Evolutionary conservation across 2,797 vertebrate genomes (phyloP).

Genomic region (Setipinna tenuifilis): DNA sequence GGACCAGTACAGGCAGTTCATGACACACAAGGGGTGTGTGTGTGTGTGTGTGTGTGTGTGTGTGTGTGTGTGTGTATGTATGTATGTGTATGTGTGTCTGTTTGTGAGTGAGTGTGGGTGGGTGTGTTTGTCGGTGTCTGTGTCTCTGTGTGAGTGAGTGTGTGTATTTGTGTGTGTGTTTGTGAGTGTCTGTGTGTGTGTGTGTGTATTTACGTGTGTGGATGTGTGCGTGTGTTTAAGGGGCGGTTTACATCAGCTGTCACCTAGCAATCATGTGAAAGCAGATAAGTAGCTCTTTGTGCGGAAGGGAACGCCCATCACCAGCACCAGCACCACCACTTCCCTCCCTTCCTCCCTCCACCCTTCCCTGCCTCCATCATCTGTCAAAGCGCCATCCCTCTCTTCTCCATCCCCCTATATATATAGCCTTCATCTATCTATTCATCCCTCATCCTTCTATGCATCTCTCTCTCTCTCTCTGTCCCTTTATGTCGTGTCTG

Average conservation of each 20-base stretch:
- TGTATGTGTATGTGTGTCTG: neutral
- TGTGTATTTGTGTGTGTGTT: neutral
- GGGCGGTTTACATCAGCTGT: constrained; percentile 13
- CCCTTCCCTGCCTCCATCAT: neutral
- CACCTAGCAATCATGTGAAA: constrained; percentile 2
- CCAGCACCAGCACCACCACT: neutral
- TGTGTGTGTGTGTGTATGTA: neutral
- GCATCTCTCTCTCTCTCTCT: neutral
- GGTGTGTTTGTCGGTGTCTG: neutral
- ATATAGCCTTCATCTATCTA: neutral
- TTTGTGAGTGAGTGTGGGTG: neutral
- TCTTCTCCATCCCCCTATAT: neutral
- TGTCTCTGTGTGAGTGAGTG: neutral
- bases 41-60: neutral
- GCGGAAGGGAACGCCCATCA: neutral
- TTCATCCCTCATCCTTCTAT: neutral
- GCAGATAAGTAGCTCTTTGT: neutral
- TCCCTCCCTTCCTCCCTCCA: neutral
- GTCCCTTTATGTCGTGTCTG: constrained; percentile 3
- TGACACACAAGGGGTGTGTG: neutral
- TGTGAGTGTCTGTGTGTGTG: neutral
- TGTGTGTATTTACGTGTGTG: neutral
- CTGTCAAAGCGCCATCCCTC: neutral
- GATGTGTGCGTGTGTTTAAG: neutral
- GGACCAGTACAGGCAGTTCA: neutral